Conservation (phyloP, 2,888 invertebrate species). For the Neoscelio sp. region DNA sequence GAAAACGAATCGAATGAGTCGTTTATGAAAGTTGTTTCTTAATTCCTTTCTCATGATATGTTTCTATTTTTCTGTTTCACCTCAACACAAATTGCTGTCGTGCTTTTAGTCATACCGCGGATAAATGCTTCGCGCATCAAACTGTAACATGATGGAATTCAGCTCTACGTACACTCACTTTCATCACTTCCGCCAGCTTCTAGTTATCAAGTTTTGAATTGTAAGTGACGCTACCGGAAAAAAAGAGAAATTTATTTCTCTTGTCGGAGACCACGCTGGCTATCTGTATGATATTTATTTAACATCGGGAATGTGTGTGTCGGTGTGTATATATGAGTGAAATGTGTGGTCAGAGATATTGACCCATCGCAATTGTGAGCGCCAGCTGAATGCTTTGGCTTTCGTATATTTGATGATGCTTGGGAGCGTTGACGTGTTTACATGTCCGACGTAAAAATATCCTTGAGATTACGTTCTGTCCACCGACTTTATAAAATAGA, state of each 20-base stretch:
- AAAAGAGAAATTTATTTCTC: constrained; percentile 19
- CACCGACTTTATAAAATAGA: constrained; percentile 16
- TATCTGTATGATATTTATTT: constrained; percentile 17
- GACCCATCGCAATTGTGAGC: constrained; percentile 11
- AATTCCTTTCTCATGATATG: constrained; percentile 26
- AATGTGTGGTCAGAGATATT: constrained; percentile 9
- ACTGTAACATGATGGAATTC: constrained; percentile 40
- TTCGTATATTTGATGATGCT: constrained; percentile 11
- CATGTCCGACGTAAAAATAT: constrained; percentile 22
- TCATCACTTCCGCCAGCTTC: constrained; percentile 49
- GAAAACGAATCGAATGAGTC: constrained; percentile 3
- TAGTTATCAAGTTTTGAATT: constrained; percentile 34
- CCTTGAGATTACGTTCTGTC: constrained; percentile 10
- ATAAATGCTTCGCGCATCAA: constrained; percentile 46
- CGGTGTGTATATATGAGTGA: no score
- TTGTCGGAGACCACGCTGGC: neutral
- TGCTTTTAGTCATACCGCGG: constrained; percentile 48
- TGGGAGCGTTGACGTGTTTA: constrained; percentile 11
- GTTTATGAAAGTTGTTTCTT: constrained; percentile 22
- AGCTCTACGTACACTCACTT: constrained; percentile 32
- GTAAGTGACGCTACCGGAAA: constrained; percentile 4
- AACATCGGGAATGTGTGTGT: neutral
- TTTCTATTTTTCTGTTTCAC: constrained; percentile 24
- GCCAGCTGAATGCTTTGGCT: neutral
- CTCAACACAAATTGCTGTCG: constrained; percentile 24